Evolutionary conservation across 2,113 vertebrate genomes (phyloP).

Genomic region (Edolisoma coerulescens): DNA sequence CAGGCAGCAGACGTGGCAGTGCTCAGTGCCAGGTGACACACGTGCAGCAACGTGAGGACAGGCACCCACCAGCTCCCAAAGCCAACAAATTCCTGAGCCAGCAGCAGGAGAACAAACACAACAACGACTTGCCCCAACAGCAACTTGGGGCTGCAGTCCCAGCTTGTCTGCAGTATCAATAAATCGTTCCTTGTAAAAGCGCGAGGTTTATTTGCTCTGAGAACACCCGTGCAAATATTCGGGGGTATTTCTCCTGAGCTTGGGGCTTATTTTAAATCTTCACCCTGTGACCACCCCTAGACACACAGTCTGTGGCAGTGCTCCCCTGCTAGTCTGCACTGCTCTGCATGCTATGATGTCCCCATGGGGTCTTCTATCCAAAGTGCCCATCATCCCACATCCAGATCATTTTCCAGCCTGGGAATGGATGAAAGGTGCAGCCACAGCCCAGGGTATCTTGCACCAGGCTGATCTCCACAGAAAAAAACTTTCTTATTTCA

Average conservation of each 20-base stretch:
- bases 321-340: not conserved
- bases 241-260: not conserved
- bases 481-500: not conserved
- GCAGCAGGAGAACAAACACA: not conserved
- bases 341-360: not conserved
- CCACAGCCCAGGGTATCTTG: not conserved
- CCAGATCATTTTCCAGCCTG: not conserved
- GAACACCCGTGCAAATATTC: not conserved
- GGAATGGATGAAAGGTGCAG: not conserved
- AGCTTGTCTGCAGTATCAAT: constrained; percentile 42
- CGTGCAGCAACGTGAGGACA: not conserved
- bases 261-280: not conserved
- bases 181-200: not conserved
- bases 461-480: not conserved
- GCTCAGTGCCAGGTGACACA: not conserved
- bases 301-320: accelerated
- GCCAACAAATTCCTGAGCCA: constrained; percentile 25
- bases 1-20: not conserved
- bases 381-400: not conserved
- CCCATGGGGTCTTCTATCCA: not conserved
- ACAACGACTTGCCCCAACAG: constrained; percentile 37
- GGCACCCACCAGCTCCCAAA: constrained; percentile 17
- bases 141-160: not conserved
- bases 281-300: not conserved
- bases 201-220: constrained; percentile 3